phyloP scores from a whole-genome alignment of 2,888 invertebrate species.

The Drosophila nr. fundita region DNA sequence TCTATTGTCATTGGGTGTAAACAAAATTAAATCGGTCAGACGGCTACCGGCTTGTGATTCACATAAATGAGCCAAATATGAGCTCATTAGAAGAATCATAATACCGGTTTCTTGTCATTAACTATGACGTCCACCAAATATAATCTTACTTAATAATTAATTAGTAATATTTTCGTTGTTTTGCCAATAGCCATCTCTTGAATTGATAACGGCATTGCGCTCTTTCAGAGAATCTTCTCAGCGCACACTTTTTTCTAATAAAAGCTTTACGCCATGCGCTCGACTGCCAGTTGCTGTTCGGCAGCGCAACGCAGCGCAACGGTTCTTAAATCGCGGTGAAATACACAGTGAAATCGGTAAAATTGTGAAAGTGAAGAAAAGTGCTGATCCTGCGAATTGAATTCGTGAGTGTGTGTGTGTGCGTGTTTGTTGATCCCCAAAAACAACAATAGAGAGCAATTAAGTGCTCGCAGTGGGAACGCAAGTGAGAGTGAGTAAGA shows the following conservation, averaged over 20 bases:
- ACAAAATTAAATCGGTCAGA: constrained; percentile 46
- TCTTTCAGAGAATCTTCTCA: constrained; percentile 13
- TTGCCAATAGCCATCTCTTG: constrained; percentile 17
- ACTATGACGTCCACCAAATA: constrained; percentile 53
- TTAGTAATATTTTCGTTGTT: constrained; percentile 19
- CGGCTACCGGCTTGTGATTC: constrained; percentile 61
- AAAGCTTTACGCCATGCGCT: constrained; percentile 48
- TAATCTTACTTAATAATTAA: constrained; percentile 13
- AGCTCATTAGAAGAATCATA: constrained; percentile 52
- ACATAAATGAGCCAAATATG: constrained; percentile 35
- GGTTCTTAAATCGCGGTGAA: constrained; percentile 16
- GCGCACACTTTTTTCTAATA: constrained; percentile 49
- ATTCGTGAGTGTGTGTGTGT: constrained; percentile 9
- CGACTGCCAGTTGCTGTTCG: constrained; percentile 65
- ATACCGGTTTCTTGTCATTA: constrained; percentile 40
- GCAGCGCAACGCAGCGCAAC: constrained; percentile 65
- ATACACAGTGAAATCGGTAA: constrained; percentile 19
- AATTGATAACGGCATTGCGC: constrained; percentile 32
- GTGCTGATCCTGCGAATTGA: constrained; percentile 37
- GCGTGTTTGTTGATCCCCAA: constrained; percentile 4
- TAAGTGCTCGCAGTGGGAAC: constrained; percentile 17
- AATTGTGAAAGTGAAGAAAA: constrained; percentile 52
- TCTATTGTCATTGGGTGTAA: constrained; percentile 47
- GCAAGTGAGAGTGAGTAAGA: constrained; percentile 52
- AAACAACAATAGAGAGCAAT: constrained; percentile 15